phyloP scores from a whole-genome alignment of 2,797 vertebrate species.

The Chaunax sp. region DNA sequence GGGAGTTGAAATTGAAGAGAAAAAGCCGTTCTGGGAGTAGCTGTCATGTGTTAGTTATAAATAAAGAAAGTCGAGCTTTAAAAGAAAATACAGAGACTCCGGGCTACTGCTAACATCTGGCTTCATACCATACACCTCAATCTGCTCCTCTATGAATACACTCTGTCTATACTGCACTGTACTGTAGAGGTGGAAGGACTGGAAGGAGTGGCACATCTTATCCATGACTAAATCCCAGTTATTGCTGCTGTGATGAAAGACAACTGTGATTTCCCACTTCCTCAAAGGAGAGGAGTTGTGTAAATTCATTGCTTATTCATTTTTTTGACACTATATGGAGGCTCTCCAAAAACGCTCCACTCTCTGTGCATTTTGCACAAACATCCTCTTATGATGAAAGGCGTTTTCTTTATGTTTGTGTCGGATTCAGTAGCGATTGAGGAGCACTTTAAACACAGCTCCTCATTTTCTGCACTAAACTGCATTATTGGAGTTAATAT shows the following conservation, averaged over 20 bases:
- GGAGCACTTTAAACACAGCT: neutral
- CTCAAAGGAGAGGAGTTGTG: conserved; percentile 1
- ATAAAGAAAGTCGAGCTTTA: conserved; percentile 37
- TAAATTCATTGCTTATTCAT: conserved; percentile 44
- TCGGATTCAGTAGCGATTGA: neutral
- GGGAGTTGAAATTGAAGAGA: conserved; percentile 60
- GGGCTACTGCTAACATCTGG: conserved; percentile 7
- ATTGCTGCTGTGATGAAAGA: conserved; percentile 24
- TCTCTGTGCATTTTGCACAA: neutral
- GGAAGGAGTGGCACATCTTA: neutral
- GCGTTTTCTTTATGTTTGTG: conserved; percentile 9
- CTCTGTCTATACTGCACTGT: neutral
- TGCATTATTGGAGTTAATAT: conserved; percentile 23
- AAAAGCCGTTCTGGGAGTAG: conserved; percentile 32
- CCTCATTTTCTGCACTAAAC: conserved; percentile 17
- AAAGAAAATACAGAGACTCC: conserved; percentile 26
- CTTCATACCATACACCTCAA: neutral
- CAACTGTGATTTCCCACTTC: conserved; percentile 37
- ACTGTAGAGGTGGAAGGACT: too few relatives aligned
- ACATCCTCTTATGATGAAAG: conserved; percentile 21
- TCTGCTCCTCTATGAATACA: neutral
- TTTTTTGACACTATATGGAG: conserved; percentile 21
- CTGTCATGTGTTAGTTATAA: conserved; percentile 44
- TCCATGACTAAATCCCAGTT: conserved; percentile 20
- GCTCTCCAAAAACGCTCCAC: conserved; percentile 14